phyloP scores from a whole-genome alignment of 2,888 invertebrate genomes.

The Autographa pulchrina region DNA sequence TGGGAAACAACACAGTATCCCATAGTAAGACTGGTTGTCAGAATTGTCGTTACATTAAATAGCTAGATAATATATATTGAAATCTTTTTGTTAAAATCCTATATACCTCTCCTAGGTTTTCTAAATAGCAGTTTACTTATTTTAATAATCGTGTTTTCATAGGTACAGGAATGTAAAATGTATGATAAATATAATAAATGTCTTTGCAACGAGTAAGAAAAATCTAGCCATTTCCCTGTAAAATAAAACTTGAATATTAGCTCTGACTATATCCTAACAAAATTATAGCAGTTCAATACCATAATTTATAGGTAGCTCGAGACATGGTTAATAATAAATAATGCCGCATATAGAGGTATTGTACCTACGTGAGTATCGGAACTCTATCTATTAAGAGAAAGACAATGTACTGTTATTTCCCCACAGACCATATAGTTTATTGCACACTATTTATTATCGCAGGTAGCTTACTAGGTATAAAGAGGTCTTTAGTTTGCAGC shows the following conservation, averaged over 20 bases:
- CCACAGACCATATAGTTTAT: slow-evolving; percentile 39
- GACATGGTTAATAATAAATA: background rate
- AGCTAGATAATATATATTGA: too few relatives aligned
- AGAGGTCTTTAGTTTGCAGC: slow-evolving; percentile 22
- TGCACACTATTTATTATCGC: slow-evolving; percentile 31
- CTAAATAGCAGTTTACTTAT: too few relatives aligned
- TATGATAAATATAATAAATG: too few relatives aligned
- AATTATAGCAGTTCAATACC: background rate
- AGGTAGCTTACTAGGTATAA: slow-evolving; percentile 22
- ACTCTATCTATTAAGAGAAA: slow-evolving; percentile 29
- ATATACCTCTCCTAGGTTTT: too few relatives aligned
- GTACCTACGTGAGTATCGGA: slow-evolving; percentile 33
- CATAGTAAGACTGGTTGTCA: too few relatives aligned
- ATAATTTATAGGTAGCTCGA: background rate
- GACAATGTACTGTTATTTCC: slow-evolving; percentile 32
- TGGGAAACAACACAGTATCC: too few relatives aligned
- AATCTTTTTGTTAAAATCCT: too few relatives aligned
- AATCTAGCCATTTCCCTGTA: too few relatives aligned
- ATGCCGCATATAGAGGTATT: slow-evolving; percentile 12
- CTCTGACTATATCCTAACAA: background rate
- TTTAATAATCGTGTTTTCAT: too few relatives aligned
- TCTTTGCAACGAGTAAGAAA: too few relatives aligned
- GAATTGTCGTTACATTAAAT: too few relatives aligned
- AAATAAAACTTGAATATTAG: background rate
- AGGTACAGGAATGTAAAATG: too few relatives aligned